Base-by-base conservation (phyloP, 2,888 invertebrate species). In the Pediacus dermestoides region DNA sequence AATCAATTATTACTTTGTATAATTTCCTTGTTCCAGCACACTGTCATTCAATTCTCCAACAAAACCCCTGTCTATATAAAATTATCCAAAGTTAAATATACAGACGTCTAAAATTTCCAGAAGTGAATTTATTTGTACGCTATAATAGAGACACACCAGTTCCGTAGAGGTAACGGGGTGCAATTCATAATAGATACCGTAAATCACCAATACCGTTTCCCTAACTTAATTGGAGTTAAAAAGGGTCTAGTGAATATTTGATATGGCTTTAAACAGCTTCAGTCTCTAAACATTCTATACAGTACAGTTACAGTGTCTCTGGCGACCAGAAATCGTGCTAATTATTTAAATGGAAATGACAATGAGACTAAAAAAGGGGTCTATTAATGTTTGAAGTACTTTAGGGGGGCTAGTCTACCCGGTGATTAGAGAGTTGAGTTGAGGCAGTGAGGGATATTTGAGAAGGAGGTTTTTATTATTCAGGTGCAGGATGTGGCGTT, bases 221-320 rank as follows among this genome's bases (percentile, higher is more conserved):
- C 48, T 42, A 50, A 57, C 58, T 60, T 64, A 64, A 64, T 66
- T 64, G 63, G 53, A 64, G 63, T 63, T 63, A 66, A 67, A 67
- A 67, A 66, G 67, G 67, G 66, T 67, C 58, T 58, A 34, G 26
- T 66, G 43, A 61, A 64, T 66, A 60, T 55, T 65, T 58, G 35
- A 65, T 50, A 42, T 44, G 52, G 55, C 52, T 60, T 63, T 62
- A 61, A 63, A 63, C 58, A 54, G 51, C 49, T 34, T 4, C 4
- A 23, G 50, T 52, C 49, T 49, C 55, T 50, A 47, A 52, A 54
- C 50, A 53, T 49, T 48, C 48, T 50, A 47, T 37, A 48, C 48
- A 52, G 53, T n/a, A n/a, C n/a, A n/a, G n/a, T n/a, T n/a, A n/a
- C n/a, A n/a, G n/a, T n/a, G n/a, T 47, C 55, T 55, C 57, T 41